Evolutionary conservation across 2,113 vertebrate species (phyloP).

Genomic region (Pangasianodon hypophthalmus): DNA sequence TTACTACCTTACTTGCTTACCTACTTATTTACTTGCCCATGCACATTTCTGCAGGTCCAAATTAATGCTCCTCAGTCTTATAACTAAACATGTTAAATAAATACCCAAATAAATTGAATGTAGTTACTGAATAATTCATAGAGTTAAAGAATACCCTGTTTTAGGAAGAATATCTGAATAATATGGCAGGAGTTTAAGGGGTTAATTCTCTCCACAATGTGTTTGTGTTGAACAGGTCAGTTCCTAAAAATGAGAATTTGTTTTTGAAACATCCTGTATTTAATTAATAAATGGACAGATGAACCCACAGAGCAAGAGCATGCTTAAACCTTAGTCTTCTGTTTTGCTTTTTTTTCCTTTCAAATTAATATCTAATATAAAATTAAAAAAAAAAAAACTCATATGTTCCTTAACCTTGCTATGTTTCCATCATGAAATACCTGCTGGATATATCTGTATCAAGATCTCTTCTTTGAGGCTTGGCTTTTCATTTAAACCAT

Average conservation of each 20-base stretch:
- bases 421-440: neutral
- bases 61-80: too few relatives aligned
- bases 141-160: neutral
- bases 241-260: neutral
- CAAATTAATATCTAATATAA: neutral
- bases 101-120: neutral
- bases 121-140: neutral
- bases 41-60: neutral
- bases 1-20: neutral
- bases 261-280: neutral
- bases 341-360: neutral
- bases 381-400: neutral
- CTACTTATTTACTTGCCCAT: neutral
- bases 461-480: neutral
- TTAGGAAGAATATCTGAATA: too few relatives aligned
- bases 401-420: neutral
- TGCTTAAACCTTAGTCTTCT: neutral
- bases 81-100: neutral
- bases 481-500: neutral
- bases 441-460: neutral
- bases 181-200: neutral
- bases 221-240: neutral
- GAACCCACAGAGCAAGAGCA: neutral
- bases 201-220: neutral
- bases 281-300: neutral